Conservation (phyloP, 1,140 invertebrate species). For the Drosophila ercepeae region DNA sequence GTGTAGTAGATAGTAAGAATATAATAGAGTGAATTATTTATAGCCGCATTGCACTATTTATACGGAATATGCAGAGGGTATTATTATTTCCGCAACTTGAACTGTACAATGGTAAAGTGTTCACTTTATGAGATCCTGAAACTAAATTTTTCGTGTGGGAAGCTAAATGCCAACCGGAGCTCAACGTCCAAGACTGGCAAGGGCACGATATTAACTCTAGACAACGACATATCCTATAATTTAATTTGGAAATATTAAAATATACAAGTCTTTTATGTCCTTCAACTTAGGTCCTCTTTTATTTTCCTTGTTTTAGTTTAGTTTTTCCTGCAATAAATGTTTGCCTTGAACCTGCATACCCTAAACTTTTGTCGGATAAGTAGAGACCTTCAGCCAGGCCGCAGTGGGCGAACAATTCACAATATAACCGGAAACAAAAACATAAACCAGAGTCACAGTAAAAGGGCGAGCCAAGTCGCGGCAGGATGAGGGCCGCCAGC, state of each 20-base stretch:
- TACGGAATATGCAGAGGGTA: conserved; percentile 9
- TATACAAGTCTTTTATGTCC: background rate
- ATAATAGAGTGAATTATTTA: conserved; percentile 20
- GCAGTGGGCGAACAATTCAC: conserved; percentile 25
- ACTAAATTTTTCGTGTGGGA: conserved; percentile 28
- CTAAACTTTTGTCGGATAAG: background rate
- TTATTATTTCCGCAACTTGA: conserved; percentile 22
- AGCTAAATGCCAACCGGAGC: conserved; percentile 37
- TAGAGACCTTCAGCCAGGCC: conserved; percentile 2
- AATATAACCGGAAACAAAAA: conserved; percentile 52
- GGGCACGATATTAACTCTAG: background rate
- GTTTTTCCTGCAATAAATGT: background rate
- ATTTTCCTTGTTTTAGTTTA: background rate
- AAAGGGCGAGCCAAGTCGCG: conserved; percentile 34
- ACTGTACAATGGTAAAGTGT: conserved; percentile 28
- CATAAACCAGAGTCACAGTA: conserved; percentile 34
- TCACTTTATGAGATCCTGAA: conserved; percentile 28
- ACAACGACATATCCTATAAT: conserved; percentile 1
- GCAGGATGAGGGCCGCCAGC: conserved; percentile 18
- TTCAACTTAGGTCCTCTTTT: background rate
- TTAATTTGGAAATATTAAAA: background rate
- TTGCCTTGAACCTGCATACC: conserved; percentile 15
- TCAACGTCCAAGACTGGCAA: conserved; percentile 14
- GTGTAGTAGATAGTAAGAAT: conserved; percentile 1
- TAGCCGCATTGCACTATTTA: conserved; percentile 15